Conservation (phyloP, 1,140 invertebrate species). For the Procambarus clarkii region DNA sequence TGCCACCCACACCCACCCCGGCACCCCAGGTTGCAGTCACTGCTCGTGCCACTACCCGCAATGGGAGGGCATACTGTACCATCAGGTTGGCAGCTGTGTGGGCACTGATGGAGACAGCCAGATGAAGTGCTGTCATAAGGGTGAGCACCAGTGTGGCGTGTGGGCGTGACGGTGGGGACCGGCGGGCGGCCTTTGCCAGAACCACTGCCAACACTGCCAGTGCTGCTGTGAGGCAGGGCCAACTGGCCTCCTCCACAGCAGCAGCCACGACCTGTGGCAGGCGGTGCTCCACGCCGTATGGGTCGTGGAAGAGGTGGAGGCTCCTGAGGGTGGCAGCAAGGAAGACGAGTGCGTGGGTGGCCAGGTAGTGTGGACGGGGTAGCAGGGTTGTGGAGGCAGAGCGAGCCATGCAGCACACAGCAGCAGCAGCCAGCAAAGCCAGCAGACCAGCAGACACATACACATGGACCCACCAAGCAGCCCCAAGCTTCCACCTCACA, state of each 20-base stretch:
- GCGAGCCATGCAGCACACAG: conserved; percentile 11
- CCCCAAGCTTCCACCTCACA: conserved; percentile 12
- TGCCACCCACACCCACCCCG: background rate
- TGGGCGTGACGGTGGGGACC: background rate
- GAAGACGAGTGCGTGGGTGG: background rate
- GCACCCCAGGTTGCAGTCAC: conserved; percentile 34
- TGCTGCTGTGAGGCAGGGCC: conserved; percentile 40
- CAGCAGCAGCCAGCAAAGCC: conserved; percentile 12
- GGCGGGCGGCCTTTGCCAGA: background rate
- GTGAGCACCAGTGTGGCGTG: conserved; percentile 33
- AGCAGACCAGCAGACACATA: conserved; percentile 14
- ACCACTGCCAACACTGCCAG: conserved; percentile 28
- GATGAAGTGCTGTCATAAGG: conserved; percentile 28
- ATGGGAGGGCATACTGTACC: background rate
- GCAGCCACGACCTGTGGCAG: background rate
- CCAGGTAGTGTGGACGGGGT: conserved; percentile 20
- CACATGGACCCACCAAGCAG: conserved; percentile 46
- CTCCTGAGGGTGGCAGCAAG: conserved; percentile 22
- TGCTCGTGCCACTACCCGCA: conserved; percentile 21
- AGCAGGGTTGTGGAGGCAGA: background rate
- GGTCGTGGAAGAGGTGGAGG: conserved; percentile 12
- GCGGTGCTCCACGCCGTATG: background rate
- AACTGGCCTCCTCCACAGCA: background rate
- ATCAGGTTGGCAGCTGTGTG: conserved; percentile 17
- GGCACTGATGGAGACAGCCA: background rate